Conservation (phyloP, 2,888 invertebrate species). For the Eupithecia inturbata region DNA sequence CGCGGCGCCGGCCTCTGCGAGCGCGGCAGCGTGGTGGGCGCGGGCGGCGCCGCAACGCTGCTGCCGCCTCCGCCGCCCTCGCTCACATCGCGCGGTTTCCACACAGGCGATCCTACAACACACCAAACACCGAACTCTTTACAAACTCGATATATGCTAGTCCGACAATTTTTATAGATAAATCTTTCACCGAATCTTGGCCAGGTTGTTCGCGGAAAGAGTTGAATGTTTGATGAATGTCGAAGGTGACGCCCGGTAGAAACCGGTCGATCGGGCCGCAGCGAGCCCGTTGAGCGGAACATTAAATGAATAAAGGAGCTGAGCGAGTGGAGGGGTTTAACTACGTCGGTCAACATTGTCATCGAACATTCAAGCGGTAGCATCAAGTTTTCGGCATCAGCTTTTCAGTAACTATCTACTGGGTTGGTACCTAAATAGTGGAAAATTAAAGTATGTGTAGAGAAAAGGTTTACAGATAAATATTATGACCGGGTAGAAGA, state of each 20-base stretch:
- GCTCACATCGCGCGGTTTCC: constrained; percentile 97
- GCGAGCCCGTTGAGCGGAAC: constrained; percentile 36
- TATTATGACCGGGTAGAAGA: background rate
- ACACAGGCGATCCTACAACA: constrained; percentile 98
- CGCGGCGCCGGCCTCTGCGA: constrained; percentile 78
- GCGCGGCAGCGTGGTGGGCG: constrained; percentile 77
- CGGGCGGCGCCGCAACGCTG: constrained; percentile 51
- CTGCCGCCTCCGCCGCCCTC: constrained; percentile 62
- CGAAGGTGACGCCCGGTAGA: constrained; percentile 59
- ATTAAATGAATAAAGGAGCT: constrained; percentile 41
- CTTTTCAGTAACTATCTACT: constrained; percentile 40
- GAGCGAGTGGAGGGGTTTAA: constrained; percentile 43
- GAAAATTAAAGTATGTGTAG: constrained; percentile 4
- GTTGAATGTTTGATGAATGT: constrained; percentile 85
- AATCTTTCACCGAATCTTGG: constrained; percentile 59
- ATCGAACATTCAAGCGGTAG: constrained; percentile 81
- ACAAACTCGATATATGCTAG: constrained; percentile 56
- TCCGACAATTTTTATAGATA: constrained; percentile 59
- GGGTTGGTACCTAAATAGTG: constrained; percentile 25
- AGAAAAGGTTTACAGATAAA: background rate
- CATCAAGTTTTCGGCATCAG: constrained; percentile 37
- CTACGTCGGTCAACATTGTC: constrained; percentile 74
- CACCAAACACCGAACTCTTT: constrained; percentile 86
- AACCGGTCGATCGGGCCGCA: constrained; percentile 49
- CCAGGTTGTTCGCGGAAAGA: constrained; percentile 77